Evolutionary conservation across 2,888 invertebrate genomes (phyloP), one percentile per base, ranked within the genome.

Genomic region (Ariolimax columbianus): DNA sequence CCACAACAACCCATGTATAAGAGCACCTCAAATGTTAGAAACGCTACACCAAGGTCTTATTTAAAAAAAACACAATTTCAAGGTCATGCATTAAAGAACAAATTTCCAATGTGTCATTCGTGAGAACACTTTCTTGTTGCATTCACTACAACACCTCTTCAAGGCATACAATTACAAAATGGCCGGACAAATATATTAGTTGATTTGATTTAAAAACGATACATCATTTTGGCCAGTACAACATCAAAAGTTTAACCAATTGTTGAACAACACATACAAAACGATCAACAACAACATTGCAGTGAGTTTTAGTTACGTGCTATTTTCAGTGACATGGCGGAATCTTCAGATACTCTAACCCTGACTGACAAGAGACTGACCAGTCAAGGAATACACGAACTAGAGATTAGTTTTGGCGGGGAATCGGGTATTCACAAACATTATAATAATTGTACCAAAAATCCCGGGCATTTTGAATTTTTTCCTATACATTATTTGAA

Each of bases 341-440:
- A 0, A 14, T 19, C 33, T 26, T 36, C 23, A 23, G 36, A 36
- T 33, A 77, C 77, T 19, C 33, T 77, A 19, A 23, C 33, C n/a
- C 9, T 11, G 26, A 17, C 77, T 1, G 55, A 7, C 2, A 36
- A 77, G 51, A 55, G 17, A 19, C 51, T 33, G 23, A 23, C 51
- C 55, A 77, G 36, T 36, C 77, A 77, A 55, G 82, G 82, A 14
- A 73, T 36, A n/a, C 73, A 82, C 47, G 72, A 82, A 55, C 38
- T 55, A 38, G 82, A 82, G n/a, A 33, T 82, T 70, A 82, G 82
- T 82, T 82, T 82, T 59, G 66, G 73, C 26, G 73, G 82, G 33
- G 82, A 82, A 33, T 7, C 19, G 4, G 82, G 55, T n/a, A 55
- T 82, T n/a, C 73, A 73, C 26, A 38, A 26, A 43, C 38, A 63